Percentiles rank a stretch among this genome's conserved stretches.
Conservation (phyloP, 1,140 invertebrate species). For the Antheraea mylitta region DNA sequence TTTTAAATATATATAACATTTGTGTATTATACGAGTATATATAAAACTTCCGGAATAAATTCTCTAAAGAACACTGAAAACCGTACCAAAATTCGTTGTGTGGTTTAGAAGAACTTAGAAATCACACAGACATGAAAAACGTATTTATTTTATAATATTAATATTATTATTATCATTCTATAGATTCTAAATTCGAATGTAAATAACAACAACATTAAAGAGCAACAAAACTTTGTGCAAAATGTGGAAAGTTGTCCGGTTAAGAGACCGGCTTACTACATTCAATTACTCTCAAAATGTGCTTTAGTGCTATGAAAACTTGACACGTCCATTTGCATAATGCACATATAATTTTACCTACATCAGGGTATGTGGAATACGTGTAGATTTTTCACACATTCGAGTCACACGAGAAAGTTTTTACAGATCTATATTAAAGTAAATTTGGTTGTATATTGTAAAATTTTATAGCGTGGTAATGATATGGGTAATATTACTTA, state of each 20-base stretch:
- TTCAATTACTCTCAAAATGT: not conserved
- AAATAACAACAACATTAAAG: not conserved
- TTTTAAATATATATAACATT: no score
- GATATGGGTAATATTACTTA: no score
- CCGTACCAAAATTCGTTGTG: no score
- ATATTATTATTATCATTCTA: no score
- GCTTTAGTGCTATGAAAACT: not conserved
- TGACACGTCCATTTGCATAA: not conserved
- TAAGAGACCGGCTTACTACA: not conserved
- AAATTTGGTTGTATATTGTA: no score
- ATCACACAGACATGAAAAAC: no score
- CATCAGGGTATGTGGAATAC: not conserved
- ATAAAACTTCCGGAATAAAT: no score
- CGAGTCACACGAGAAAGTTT: not conserved
- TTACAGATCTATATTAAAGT: not conserved
- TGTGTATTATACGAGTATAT: no score
- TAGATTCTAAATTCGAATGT: not conserved
- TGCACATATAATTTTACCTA: not conserved
- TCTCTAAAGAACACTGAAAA: no score
- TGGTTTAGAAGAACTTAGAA: no score
- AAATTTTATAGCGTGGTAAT: no score
- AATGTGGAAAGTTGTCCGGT: not conserved
- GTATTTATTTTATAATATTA: no score
- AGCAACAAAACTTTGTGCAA: not conserved
- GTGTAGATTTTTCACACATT: not conserved